Evolutionary conservation across 2,888 invertebrate genomes (phyloP), one percentile per base, ranked within the genome.

Genomic region (Melipona beecheii): DNA sequence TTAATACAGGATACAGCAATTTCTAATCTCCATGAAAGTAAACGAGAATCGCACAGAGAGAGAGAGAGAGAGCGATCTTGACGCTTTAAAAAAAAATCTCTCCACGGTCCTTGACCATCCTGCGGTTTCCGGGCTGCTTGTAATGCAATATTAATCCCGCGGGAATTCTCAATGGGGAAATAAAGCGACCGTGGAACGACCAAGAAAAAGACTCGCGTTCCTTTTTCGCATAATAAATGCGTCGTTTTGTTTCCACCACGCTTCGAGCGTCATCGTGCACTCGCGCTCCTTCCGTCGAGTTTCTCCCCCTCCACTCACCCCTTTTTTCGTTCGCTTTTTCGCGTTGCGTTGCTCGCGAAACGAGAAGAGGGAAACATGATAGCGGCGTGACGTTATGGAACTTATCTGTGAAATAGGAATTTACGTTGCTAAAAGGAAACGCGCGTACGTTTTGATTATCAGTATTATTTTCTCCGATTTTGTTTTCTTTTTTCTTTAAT

Each of bases 71-170:
- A 36, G 36, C 9, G 36, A 43, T 43, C 24, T 43, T 56, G 31
- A 69, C 11, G n/a, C 21, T 52, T 49, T 36, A n/a, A 36, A 43
- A 71, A 52, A 69, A 31, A 62, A 72, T 58, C 27, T 73, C n/a
- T 27, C 24, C 49, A 56, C 52, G n/a, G 58, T 74, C 70, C 56
- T 56, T 68, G 60, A 17, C n/a, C 19, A 52, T 27, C 31, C 17
- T 27, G 52, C 36, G 60, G 27, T 70, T 75, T 69, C 9, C 49
- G 36, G 50, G 60, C 58, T 52, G 36, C 62, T 70, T 83, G 77
- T 88, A 87, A 91, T 90, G 90, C 89, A 89, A 89, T 91, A 92
- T 93, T 92, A 92, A 93, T 92, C 88, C 88, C 72, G 75, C 79
- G 84, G 76, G 73, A 43, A 88, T 88, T 90, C 87, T 89, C 90